Percentiles rank a stretch among this genome's conserved stretches.
Evolutionary conservation across 2,113 vertebrate species (phyloP).

Genomic region (Cyanoderma ruficeps): DNA sequence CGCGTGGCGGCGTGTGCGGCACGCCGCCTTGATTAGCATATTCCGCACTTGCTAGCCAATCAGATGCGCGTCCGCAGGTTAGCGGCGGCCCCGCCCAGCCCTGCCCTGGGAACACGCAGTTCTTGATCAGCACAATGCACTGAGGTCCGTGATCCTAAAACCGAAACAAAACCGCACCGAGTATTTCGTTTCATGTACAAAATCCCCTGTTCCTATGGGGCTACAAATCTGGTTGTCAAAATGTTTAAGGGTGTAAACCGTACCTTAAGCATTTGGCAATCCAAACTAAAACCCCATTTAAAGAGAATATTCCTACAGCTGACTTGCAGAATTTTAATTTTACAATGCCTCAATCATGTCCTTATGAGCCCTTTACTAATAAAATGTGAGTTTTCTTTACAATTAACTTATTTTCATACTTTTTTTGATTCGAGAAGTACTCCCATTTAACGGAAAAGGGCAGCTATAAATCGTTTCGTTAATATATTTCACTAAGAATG

Average conservation of each 20-base stretch:
- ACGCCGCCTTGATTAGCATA: background rate
- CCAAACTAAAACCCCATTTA: accelerated
- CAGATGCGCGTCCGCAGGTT: accelerated
- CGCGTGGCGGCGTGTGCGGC: background rate
- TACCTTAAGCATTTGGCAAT: too few species aligned
- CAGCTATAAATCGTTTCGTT: accelerated
- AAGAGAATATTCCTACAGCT: accelerated
- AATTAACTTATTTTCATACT: background rate
- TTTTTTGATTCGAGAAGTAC: background rate
- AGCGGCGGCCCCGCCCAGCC: background rate
- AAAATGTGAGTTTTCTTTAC: background rate
- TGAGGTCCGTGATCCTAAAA: accelerated
- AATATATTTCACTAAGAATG: background rate
- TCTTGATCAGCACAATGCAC: accelerated
- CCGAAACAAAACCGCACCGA: accelerated
- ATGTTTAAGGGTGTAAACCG: accelerated
- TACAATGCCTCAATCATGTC: accelerated
- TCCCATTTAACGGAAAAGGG: accelerated
- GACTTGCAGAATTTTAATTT: background rate
- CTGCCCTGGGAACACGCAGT: accelerated
- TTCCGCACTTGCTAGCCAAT: background rate
- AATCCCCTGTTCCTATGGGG: accelerated
- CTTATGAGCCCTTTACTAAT: too few species aligned
- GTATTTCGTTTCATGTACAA: accelerated
- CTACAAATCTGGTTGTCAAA: accelerated